Evolutionary conservation across 2,797 vertebrate species (phyloP), one percentile per base, ranked within the genome.

Genomic region (Semotilus atromaculatus): DNA sequence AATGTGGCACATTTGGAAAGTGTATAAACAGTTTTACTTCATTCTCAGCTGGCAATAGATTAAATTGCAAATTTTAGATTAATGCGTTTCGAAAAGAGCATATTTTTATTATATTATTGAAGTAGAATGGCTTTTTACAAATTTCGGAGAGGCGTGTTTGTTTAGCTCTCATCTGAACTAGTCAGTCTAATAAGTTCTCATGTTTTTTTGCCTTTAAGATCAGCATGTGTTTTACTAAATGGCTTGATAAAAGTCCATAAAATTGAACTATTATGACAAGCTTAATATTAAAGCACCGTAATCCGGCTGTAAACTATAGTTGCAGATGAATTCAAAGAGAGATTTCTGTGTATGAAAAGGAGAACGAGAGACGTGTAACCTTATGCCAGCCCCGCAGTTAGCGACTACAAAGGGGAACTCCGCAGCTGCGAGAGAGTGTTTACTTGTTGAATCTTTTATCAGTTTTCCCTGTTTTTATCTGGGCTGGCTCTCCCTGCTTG

Each of bases 381-480:
- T 83, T 53, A 67, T 51, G 81, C 60, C 81, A 75, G 74, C 64
- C 64, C 73, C 48, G 26, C 48, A 77, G 82, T 83, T 68, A 77
- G 36, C 1, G 48, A 77, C 82, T 68, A 84, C 73, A 77, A 80
- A 80, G 82, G 73, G 62, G 81, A 67, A 80, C 76, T 83, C 64
- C 68, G 40, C 68, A 66, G 76, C 53, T 70, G 78, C 14, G 34
- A 76, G 45, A 81, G 66, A 75, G 74, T 82, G 85, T 80, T 93
- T 92, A 93, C 92, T 93, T 93, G 91, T 92, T 93, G 91, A 92
- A 93, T 94, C 90, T 93, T 93, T 93, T 88, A 93, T 94, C 91
- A 87, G 90, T 90, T 92, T 86, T 76, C 80, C 48, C 68, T 80
- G 78, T 84, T 84, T 85, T 89, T 83, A 83, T 87, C 88, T 76